These are phyloP conservation scores for Lasioglossum zephyrum DNA, from an alignment of 2,888 invertebrate species.

Conservation along the genomic window DNA sequence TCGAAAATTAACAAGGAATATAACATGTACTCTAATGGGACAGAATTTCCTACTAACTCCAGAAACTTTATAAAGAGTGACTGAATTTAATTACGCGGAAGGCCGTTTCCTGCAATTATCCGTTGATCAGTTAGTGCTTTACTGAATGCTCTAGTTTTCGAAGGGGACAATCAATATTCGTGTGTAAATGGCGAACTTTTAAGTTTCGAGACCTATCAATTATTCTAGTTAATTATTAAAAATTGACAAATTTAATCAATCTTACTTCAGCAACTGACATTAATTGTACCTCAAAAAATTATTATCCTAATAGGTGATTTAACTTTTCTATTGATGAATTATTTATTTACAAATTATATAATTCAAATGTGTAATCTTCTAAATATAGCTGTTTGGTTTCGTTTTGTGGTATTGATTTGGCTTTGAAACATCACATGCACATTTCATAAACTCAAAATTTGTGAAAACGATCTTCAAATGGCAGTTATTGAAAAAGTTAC, in stretches of 20 bases:
- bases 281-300: background rate
- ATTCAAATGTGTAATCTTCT: no score
- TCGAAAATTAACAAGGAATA: background rate
- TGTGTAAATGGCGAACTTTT: background rate
- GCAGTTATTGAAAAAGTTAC: no score
- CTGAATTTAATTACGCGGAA: constrained; percentile 57
- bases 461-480: no score
- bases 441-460: no score
- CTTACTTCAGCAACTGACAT: background rate
- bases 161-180: background rate
- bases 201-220: background rate
- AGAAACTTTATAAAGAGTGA: constrained; percentile 7
- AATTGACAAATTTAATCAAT: background rate
- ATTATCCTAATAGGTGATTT: background rate
- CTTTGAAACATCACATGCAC: no score
- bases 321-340: background rate
- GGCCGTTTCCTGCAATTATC: constrained; percentile 25
- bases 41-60: constrained; percentile 6
- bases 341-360: no score
- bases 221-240: background rate
- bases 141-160: constrained; percentile 14
- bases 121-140: constrained; percentile 26
- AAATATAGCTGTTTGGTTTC: no score
- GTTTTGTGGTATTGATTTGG: no score
- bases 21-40: background rate